Evolutionary conservation across 2,113 vertebrate species (phyloP), one percentile per base, ranked within the genome.

Genomic region (Zeus faber): DNA sequence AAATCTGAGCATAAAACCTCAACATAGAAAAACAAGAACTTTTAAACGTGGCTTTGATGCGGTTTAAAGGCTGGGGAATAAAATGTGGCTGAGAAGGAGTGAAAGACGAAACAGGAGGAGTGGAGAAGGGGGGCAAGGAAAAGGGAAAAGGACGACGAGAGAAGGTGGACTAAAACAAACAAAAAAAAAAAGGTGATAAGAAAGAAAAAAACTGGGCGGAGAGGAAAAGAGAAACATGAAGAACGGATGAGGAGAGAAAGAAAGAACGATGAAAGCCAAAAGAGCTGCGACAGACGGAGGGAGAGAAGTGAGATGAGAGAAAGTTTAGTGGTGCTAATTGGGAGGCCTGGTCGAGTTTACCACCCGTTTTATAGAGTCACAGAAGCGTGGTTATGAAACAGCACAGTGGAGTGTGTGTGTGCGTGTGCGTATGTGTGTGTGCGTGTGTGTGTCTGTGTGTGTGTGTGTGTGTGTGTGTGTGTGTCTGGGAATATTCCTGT

Each of bases 261-360:
- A 29, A 20, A 6, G 31, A 50, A 21, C 16, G 8, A 51, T 4
- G 13, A 20, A 35, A 21, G 9, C 16, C 5, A n/a, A n/a, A 2
- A 43, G 40, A 24, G 9, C 9, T 35, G 21, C 27, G 35, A 39
- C 16, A 14, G 43, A 17, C n/a, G 22, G 20, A 11, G n/a, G 33
- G 25, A 20, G 23, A 2, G 18, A 2, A 6, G 21, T 22, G 11
- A 33, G 20, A 62, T 58, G 48, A 65, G 67, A 70, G 79, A 80
- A 81, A 84, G 81, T 73, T n/a, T 62, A 68, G 60, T 44, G 31
- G 47, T 57, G 73, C 66, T 89, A 85, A 88, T 84, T 70, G 76
- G 25, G 45, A 60, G 46, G 65, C 58, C 67, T 52, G 71, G 48
- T 27, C 63, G 63, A 62, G 82, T 80, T 77, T 77, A 86, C 83